phyloP scores from a whole-genome alignment of 2,888 invertebrate genomes.

The Drosophila prolongata region DNA sequence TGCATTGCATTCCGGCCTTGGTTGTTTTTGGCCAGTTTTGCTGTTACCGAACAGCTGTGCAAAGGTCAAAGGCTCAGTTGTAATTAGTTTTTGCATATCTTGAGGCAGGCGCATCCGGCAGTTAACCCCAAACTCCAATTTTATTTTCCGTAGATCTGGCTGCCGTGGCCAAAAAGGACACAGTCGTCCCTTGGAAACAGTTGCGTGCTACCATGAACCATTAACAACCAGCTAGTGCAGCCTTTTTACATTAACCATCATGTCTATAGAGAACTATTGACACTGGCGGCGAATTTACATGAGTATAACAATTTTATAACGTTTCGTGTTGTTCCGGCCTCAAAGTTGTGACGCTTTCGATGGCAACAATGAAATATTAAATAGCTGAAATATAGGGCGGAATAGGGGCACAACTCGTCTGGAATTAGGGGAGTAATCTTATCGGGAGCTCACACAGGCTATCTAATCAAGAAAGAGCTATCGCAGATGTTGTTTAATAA shows the following conservation, averaged over 20 bases:
- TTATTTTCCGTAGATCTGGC: background rate
- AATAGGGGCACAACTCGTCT: conserved; percentile 10
- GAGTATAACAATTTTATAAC: conserved; percentile 58
- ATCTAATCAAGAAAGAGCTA: conserved; percentile 11
- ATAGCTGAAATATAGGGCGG: conserved; percentile 1
- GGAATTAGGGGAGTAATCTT: conserved; percentile 16
- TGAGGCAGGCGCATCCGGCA: conserved; percentile 28
- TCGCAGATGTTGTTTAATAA: background rate
- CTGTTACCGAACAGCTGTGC: background rate
- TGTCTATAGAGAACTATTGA: conserved; percentile 23
- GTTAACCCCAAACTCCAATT: background rate
- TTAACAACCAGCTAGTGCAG: conserved; percentile 26
- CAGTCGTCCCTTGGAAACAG: background rate
- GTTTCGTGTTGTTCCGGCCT: conserved; percentile 39
- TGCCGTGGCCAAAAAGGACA: conserved; percentile 6
- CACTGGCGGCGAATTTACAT: conserved; percentile 49
- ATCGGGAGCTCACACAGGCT: conserved; percentile 2
- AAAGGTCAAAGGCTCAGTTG: conserved; percentile 43
- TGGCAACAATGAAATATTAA: conserved; percentile 21
- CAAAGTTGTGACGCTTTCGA: conserved; percentile 41
- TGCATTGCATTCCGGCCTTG: conserved; percentile 20
- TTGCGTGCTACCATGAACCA: conserved; percentile 46
- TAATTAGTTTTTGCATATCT: conserved; percentile 59
- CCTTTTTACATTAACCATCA: conserved; percentile 44
- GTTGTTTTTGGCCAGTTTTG: conserved; percentile 21